phyloP scores from a whole-genome alignment of 2,888 invertebrate genomes.

The Meandrusa payeni region DNA sequence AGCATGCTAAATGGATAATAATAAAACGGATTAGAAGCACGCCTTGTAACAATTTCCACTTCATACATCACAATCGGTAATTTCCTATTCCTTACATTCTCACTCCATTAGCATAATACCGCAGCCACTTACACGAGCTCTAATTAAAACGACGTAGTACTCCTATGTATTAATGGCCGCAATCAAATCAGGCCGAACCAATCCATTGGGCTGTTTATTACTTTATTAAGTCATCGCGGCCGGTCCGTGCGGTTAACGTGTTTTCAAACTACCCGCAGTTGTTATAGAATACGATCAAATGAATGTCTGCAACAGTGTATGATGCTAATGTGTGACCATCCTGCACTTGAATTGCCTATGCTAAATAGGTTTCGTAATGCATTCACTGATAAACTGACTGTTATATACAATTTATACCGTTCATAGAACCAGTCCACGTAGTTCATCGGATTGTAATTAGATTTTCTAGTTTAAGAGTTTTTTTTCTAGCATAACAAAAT shows the following conservation, averaged over 20 bases:
- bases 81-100: conserved; percentile 9
- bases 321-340: conserved; percentile 35
- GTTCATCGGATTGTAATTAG: conserved; percentile 1
- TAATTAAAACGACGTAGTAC: conserved; percentile 23
- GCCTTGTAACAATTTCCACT: conserved; percentile 1
- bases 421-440: no score
- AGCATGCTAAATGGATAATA: no score
- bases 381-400: conserved; percentile 10
- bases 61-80: conserved; percentile 13
- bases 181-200: conserved; percentile 27
- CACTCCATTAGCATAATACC: conserved; percentile 18
- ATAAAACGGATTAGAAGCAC: conserved; percentile 3
- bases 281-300: conserved; percentile 20
- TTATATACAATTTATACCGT: conserved; percentile 13
- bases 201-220: conserved; percentile 29
- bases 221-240: conserved; percentile 28
- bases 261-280: conserved; percentile 27
- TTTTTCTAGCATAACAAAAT: not conserved
- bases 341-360: conserved; percentile 39
- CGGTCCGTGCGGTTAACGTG: conserved; percentile 23
- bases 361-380: conserved; percentile 29
- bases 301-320: conserved; percentile 32
- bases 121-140: conserved; percentile 11
- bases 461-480: not conserved
- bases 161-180: conserved; percentile 22